Conservation (phyloP, 2,888 invertebrate genomes). For the Liodrosophila aerea region DNA sequence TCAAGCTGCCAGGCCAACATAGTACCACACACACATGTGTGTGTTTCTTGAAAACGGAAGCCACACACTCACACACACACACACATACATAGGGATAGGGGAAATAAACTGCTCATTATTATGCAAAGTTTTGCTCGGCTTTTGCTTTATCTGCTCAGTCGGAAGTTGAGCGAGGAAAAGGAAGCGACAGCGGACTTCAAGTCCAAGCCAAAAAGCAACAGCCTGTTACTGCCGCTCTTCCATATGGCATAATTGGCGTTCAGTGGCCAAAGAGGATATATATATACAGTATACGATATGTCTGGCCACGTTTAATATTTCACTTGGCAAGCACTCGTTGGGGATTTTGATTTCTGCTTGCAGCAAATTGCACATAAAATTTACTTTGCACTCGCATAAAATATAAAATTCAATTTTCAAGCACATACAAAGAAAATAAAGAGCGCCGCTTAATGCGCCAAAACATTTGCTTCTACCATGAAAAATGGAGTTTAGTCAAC, state of each 20-base stretch:
- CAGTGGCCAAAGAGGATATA: conserved; percentile 21
- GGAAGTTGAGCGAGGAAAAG: conserved; percentile 40
- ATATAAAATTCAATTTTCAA: conserved; percentile 63
- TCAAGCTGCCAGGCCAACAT: conserved; percentile 21
- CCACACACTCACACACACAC: conserved; percentile 30
- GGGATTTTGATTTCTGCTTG: conserved; percentile 55
- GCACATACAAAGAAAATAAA: conserved; percentile 15
- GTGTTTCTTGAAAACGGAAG: conserved; percentile 48
- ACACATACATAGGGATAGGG: conserved; percentile 20
- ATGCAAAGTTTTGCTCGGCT: conserved; percentile 67
- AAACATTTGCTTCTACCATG: conserved; percentile 53
- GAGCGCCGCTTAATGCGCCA: conserved; percentile 51
- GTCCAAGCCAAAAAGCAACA: conserved; percentile 39
- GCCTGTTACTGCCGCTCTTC: conserved; percentile 23
- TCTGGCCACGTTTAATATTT: conserved; percentile 53
- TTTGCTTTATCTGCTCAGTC: conserved; percentile 47
- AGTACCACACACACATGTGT: conserved; percentile 23
- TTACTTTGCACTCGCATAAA: conserved; percentile 45
- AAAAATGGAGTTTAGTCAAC: conserved; percentile 45
- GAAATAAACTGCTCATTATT: conserved; percentile 73
- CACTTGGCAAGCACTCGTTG: conserved; percentile 58
- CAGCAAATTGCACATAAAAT: conserved; percentile 51
- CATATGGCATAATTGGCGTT: conserved; percentile 57
- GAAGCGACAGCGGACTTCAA: conserved; percentile 4
- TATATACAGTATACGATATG: neutral